Percentiles rank a stretch among this genome's conserved stretches.
Conservation (phyloP, 2,113 vertebrate genomes). For the Pollimyrus isidori region DNA sequence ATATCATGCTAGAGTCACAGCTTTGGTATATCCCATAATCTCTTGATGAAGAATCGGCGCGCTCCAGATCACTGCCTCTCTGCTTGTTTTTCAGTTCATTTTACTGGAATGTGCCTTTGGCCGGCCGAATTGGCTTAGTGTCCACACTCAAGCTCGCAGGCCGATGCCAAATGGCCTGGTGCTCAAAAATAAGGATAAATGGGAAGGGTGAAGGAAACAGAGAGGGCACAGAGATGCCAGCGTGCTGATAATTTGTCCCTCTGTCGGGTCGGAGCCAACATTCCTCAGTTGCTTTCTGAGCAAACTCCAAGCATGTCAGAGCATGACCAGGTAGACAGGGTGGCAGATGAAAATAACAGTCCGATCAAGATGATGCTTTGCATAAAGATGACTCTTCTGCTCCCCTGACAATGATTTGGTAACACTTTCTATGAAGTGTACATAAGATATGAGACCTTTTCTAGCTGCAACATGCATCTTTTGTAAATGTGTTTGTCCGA, state of each 20-base stretch:
- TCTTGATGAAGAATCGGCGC: neutral
- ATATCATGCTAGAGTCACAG: neutral
- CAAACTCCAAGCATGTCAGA: slow-evolving; percentile 15
- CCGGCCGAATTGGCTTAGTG: slow-evolving; percentile 16
- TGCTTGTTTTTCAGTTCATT: slow-evolving; percentile 25
- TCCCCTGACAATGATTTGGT: neutral
- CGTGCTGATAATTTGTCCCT: slow-evolving; percentile 3
- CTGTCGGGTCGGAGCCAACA: slow-evolving; percentile 7
- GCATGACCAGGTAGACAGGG: neutral
- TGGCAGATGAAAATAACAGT: neutral
- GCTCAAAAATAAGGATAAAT: slow-evolving; percentile 16
- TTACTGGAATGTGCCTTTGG: slow-evolving; percentile 26
- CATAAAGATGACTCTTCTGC: neutral
- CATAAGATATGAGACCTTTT: neutral
- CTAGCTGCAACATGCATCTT: neutral
- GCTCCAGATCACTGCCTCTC: slow-evolving; percentile 10
- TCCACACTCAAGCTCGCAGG: slow-evolving; percentile 15
- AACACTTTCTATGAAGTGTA: neutral
- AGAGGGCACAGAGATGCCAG: neutral
- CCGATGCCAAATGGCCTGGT: slow-evolving; percentile 23
- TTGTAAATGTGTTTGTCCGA: neutral
- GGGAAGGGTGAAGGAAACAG: neutral
- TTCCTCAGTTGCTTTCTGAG: slow-evolving; percentile 17
- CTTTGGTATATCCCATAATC: neutral
- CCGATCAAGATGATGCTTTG: neutral